Percentiles rank a stretch among this genome's conserved stretches.
phyloP scores from a whole-genome alignment of 2,113 vertebrate species.

The Lethenteron camtschaticum region DNA sequence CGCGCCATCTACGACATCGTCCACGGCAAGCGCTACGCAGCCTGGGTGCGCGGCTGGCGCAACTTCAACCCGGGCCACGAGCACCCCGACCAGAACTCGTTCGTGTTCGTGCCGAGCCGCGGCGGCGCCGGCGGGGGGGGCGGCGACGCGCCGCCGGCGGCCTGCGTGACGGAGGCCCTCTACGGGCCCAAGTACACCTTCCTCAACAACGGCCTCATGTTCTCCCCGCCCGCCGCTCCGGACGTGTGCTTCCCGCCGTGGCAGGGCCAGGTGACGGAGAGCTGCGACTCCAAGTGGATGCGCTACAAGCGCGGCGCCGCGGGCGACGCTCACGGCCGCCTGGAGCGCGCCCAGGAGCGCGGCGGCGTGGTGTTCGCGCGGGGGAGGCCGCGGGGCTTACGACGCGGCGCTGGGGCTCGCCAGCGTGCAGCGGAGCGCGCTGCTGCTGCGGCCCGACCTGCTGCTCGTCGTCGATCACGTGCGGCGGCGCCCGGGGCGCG shows the following conservation, averaged over 20 bases:
- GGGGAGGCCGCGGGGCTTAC: conserved; percentile 56
- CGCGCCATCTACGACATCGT: conserved; percentile 90
- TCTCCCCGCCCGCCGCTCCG: conserved; percentile 33
- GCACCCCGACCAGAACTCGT: conserved; percentile 88
- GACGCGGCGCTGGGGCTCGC: conserved; percentile 46
- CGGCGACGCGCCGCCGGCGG: conserved; percentile 31
- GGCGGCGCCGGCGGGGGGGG: too few relatives aligned
- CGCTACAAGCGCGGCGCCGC: conserved; percentile 66
- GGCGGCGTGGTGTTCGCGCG: conserved; percentile 62
- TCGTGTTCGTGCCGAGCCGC: conserved; percentile 33
- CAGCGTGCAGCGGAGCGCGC: conserved; percentile 55
- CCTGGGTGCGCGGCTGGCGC: conserved; percentile 81
- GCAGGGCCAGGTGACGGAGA: conserved; percentile 83
- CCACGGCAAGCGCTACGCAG: conserved; percentile 56
- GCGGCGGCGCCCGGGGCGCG: conserved; percentile 43
- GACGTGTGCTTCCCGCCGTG: conserved; percentile 70
- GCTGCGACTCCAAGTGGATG: conserved; percentile 84
- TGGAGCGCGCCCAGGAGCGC: conserved; percentile 43
- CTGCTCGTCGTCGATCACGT: conserved; percentile 75
- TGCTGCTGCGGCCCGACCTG: conserved; percentile 75
- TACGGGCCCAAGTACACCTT: conserved; percentile 89
- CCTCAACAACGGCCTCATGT: conserved; percentile 73
- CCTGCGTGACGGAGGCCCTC: conserved; percentile 82
- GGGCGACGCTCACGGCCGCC: conserved; percentile 47
- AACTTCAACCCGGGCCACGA: conserved; percentile 96